These are phyloP conservation scores for Agrochola circellaris DNA, from an alignment of 2,888 invertebrate species.

Conservation along the genomic window DNA sequence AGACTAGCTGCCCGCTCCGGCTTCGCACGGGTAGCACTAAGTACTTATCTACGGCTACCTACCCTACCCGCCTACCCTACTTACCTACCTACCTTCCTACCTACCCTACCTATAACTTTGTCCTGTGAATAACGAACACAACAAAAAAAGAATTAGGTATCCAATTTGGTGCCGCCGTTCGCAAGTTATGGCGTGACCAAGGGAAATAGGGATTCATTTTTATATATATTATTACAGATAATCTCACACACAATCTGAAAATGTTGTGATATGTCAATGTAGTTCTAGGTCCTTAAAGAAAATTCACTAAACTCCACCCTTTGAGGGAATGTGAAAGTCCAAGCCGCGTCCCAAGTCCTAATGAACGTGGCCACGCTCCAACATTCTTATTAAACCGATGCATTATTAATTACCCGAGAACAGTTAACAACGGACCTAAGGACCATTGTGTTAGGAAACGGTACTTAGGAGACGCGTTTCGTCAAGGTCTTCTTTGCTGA, in stretches of 20 bases:
- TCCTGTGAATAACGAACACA: too few species aligned
- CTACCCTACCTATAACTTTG: too few species aligned
- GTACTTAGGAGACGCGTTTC: constrained; percentile 1
- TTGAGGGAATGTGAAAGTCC: constrained; percentile 35
- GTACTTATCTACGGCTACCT: too few species aligned
- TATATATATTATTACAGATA: too few species aligned
- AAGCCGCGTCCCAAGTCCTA: constrained; percentile 15
- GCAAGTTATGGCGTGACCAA: too few species aligned
- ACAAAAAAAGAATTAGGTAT: too few species aligned
- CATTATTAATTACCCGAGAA: constrained; percentile 46
- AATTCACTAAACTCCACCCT: constrained; percentile 2
- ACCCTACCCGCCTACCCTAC: too few species aligned
- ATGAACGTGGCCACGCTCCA: constrained; percentile 37
- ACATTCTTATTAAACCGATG: constrained; percentile 41
- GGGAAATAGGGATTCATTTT: too few species aligned
- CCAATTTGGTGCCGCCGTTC: too few species aligned
- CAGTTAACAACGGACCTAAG: constrained; percentile 37
- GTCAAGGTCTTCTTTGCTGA: not conserved
- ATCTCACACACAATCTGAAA: not conserved
- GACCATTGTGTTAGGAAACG: constrained; percentile 26
- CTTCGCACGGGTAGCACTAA: too few species aligned
- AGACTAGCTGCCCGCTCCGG: too few species aligned
- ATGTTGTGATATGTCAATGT: not conserved
- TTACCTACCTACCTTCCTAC: too few species aligned
- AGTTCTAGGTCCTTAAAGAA: not conserved